Evolutionary conservation across 64 coral and sea anemone species (phyloP).

Genomic region (Pachyseris speciosa): DNA sequence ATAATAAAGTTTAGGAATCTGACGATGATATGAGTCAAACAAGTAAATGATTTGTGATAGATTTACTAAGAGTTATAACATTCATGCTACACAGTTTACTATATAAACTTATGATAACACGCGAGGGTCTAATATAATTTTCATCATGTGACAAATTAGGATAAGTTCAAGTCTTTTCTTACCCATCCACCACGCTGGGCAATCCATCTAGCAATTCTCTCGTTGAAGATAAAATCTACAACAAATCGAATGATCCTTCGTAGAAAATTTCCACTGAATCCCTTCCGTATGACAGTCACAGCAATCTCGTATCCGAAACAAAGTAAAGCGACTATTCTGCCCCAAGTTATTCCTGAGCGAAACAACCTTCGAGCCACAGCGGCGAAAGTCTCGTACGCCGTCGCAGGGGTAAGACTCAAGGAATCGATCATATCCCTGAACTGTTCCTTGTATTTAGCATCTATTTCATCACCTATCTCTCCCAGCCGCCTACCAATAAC

Average conservation of each 20-base stretch:
- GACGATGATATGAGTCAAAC: background rate
- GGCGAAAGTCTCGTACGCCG: conserved; percentile 95
- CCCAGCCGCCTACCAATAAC: conserved; percentile 88
- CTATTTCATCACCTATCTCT: conserved; percentile 98
- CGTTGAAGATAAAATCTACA: conserved; percentile 95
- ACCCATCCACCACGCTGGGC: conserved; percentile 95
- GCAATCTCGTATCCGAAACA: conserved; percentile 99
- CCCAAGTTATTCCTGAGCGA: conserved; percentile 94
- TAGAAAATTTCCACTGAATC: conserved; percentile 94
- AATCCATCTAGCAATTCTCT: conserved; percentile 95
- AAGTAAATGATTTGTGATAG: background rate
- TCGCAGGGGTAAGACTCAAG: conserved; percentile 81
- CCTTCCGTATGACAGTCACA: conserved; percentile 85
- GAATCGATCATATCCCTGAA: conserved; percentile 98
- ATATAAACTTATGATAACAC: background rate
- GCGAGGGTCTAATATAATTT: background rate
- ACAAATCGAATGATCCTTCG: conserved; percentile 93
- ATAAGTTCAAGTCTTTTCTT: conserved; percentile 13
- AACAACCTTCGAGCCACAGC: conserved; percentile 91
- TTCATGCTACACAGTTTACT: background rate
- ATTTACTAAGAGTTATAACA: background rate
- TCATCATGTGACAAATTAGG: background rate
- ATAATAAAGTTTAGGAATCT: background rate
- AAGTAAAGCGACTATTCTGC: conserved; percentile 86
- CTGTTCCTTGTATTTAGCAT: conserved; percentile 94